phyloP scores from a whole-genome alignment of 2,113 vertebrate species.

The Epinephelus moara region DNA sequence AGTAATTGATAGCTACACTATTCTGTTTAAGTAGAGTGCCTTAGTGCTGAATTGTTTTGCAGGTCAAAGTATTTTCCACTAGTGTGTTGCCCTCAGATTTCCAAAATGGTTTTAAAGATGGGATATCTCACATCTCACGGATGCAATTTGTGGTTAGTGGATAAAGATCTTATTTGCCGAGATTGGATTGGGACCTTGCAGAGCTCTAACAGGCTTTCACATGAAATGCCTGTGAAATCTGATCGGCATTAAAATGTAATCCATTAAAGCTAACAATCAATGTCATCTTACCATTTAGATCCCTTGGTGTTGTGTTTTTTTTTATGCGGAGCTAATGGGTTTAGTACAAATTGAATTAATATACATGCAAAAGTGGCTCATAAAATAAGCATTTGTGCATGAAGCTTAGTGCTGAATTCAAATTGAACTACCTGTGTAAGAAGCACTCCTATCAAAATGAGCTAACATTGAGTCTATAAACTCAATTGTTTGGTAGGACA shows the following conservation, averaged over 20 bases:
- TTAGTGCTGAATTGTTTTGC: not conserved
- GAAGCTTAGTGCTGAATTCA: not conserved
- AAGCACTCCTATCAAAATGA: not conserved
- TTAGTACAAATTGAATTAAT: constrained; percentile 23
- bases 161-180: constrained; percentile 30
- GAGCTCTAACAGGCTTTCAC: not conserved
- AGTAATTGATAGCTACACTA: not conserved
- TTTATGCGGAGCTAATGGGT: not conserved
- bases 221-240: constrained; percentile 31
- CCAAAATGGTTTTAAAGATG: constrained; percentile 6
- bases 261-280: constrained; percentile 19
- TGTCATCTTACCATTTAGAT: not conserved
- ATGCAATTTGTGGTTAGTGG: constrained; percentile 8
- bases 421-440: not conserved
- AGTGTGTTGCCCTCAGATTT: not conserved
- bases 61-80: not conserved
- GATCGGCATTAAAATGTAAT: constrained; percentile 39
- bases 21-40: not conserved
- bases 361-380: not conserved
- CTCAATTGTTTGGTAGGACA: not conserved
- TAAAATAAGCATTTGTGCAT: not conserved
- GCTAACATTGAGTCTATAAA: not conserved
- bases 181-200: constrained; percentile 31
- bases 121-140: not conserved
- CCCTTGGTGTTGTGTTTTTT: not conserved